Percentiles rank a stretch among this genome's conserved stretches.
These are phyloP conservation scores for Lithophane semibrunnea DNA, from an alignment of 2,888 invertebrate species.

Conservation along the genomic window DNA sequence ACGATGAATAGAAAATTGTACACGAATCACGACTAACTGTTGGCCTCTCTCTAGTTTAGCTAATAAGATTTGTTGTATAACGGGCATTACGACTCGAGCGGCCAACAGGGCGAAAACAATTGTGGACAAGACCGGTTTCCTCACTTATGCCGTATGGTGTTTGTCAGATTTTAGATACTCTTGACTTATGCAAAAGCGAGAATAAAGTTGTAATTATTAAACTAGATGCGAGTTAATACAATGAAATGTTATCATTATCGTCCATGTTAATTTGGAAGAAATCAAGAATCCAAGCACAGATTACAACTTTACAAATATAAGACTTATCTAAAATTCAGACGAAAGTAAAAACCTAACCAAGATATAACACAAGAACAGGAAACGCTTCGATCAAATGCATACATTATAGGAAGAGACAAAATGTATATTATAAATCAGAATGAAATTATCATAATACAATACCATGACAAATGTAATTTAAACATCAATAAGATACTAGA, in stretches of 20 bases:
- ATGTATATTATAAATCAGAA: slow-evolving; percentile 2
- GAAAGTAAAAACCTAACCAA: slow-evolving; percentile 6
- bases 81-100: slow-evolving; percentile 78
- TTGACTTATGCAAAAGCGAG: slow-evolving; percentile 32
- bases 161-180: slow-evolving; percentile 52
- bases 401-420: slow-evolving; percentile 5
- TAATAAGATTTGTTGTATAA: slow-evolving; percentile 87
- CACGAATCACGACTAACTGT: slow-evolving; percentile 67
- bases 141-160: slow-evolving; percentile 66
- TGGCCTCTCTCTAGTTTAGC: slow-evolving; percentile 76
- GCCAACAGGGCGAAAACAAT: slow-evolving; percentile 83
- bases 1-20: slow-evolving; percentile 73
- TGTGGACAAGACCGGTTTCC: slow-evolving; percentile 79
- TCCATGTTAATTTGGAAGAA: background rate
- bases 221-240: background rate
- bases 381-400: background rate
- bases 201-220: slow-evolving; percentile 2
- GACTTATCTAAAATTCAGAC: background rate
- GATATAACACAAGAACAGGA: slow-evolving; percentile 4
- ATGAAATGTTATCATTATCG: background rate
- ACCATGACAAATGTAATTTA: slow-evolving; percentile 10
- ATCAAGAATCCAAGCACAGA: background rate
- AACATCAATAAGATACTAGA: slow-evolving; percentile 10
- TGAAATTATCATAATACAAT: slow-evolving; percentile 14
- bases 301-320: background rate